Evolutionary conservation across 2,888 invertebrate species (phyloP).

Genomic region (Cosmia trapezina): DNA sequence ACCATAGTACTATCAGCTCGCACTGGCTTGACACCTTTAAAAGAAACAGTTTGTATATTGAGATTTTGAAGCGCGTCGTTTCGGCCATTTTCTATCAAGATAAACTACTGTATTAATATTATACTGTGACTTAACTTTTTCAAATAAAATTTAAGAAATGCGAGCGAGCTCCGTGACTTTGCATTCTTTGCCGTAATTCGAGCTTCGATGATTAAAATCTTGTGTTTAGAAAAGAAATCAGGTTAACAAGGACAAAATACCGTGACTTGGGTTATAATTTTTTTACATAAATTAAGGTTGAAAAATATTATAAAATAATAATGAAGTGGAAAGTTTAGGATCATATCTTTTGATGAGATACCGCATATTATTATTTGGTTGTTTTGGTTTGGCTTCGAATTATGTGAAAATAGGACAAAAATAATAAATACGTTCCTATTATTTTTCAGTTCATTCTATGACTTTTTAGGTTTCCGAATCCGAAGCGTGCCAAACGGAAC

Average conservation of each 20-base stretch:
- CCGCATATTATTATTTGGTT: no score
- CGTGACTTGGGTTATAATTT: slow-evolving; percentile 28
- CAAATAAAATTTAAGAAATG: slow-evolving; percentile 23
- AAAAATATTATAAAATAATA: slow-evolving; percentile 17
- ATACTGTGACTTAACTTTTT: slow-evolving; percentile 6
- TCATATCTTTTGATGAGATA: slow-evolving; percentile 24
- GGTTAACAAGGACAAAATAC: slow-evolving; percentile 47
- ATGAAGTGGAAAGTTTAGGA: background rate
- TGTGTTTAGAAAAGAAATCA: slow-evolving; percentile 51
- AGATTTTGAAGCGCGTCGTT: no score
- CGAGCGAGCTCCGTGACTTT: slow-evolving; percentile 53
- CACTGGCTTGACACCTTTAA: no score
- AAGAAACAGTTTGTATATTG: no score
- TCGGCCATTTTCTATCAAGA: no score
- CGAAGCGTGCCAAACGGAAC: no score
- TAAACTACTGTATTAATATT: no score
- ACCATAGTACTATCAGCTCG: no score
- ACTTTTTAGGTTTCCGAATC: no score
- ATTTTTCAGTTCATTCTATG: no score
- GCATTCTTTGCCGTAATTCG: slow-evolving; percentile 53
- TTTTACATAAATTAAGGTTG: slow-evolving; percentile 10
- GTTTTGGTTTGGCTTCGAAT: background rate
- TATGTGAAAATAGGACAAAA: background rate
- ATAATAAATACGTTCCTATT: no score
- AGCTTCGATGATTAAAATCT: slow-evolving; percentile 57